Percentiles rank a stretch among this genome's conserved stretches.
These are phyloP conservation scores for Serilophus lunatus DNA, from an alignment of 2,113 vertebrate species.

Conservation along the genomic window DNA sequence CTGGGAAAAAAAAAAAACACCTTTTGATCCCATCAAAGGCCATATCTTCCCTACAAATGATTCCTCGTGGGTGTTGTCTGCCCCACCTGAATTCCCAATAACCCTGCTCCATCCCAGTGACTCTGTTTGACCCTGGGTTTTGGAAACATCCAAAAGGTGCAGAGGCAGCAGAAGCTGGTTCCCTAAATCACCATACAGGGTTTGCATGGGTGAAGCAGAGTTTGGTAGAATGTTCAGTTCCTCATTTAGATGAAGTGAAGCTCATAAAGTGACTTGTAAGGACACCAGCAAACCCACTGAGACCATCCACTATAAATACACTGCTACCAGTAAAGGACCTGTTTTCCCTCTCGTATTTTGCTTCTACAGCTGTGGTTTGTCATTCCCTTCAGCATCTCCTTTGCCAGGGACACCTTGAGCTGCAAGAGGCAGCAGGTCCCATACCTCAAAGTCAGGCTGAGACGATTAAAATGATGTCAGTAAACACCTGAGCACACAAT, in stretches of 20 bases:
- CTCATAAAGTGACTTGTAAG: accelerated
- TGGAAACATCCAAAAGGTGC: not conserved
- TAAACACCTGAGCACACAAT: not conserved
- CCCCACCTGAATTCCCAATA: not conserved
- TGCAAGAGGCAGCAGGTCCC: not conserved
- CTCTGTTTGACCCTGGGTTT: accelerated
- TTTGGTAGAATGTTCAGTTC: not conserved
- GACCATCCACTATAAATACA: accelerated
- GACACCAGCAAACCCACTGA: not conserved
- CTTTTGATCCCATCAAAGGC: not conserved
- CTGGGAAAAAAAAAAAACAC: not conserved
- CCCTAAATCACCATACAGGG: accelerated
- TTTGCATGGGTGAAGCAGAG: not conserved
- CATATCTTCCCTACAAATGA: not conserved
- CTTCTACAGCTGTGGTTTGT: accelerated
- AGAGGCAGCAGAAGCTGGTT: not conserved
- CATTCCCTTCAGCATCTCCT: not conserved
- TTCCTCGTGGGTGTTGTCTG: not conserved
- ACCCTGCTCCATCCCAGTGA: not conserved
- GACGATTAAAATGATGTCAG: not conserved
- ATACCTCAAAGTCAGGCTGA: not conserved
- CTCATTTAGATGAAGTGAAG: accelerated
- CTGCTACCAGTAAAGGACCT: accelerated
- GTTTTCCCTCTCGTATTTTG: accelerated
- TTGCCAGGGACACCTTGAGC: not conserved